Conservation (phyloP, 2,113 vertebrate species). For the Sinocyclocheilus grahami region DNA sequence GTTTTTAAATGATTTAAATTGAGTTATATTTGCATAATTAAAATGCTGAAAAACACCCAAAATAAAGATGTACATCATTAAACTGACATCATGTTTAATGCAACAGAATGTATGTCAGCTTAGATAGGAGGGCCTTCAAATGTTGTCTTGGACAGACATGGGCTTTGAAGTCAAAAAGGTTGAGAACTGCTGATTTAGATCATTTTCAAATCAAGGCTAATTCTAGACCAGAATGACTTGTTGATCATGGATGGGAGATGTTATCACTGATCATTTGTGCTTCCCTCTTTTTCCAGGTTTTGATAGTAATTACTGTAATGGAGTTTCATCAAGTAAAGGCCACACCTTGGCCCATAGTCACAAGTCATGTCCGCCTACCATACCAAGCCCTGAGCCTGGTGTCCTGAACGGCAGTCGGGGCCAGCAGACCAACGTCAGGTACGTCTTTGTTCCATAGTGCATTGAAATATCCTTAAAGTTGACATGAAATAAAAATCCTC, state of each 20-base stretch:
- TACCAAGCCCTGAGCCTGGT: constrained; percentile 86
- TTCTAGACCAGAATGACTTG: background rate
- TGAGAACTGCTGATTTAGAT: background rate
- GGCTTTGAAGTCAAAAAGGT: background rate
- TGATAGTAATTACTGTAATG: constrained; percentile 96
- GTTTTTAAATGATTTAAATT: too few relatives aligned
- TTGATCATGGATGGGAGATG: background rate
- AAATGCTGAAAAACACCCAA: too few relatives aligned
- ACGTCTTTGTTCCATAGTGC: background rate
- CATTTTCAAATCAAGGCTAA: background rate
- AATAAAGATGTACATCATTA: too few relatives aligned
- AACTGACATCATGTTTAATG: too few relatives aligned
- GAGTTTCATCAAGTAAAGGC: constrained; percentile 89
- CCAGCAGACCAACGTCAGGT: constrained; percentile 88
- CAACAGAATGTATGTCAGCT: too few relatives aligned
- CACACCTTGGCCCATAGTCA: constrained; percentile 88
- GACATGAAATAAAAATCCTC: background rate
- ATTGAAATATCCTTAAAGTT: background rate
- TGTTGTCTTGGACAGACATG: background rate
- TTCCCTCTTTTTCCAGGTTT: constrained; percentile 72
- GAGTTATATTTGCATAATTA: too few relatives aligned
- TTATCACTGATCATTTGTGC: background rate
- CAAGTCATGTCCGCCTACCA: constrained; percentile 83
- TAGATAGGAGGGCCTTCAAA: background rate
- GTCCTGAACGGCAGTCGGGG: constrained; percentile 88